Evolutionary conservation across 2,113 vertebrate species (phyloP), one percentile per base, ranked within the genome.

Genomic region (Zosterops japonicus): DNA sequence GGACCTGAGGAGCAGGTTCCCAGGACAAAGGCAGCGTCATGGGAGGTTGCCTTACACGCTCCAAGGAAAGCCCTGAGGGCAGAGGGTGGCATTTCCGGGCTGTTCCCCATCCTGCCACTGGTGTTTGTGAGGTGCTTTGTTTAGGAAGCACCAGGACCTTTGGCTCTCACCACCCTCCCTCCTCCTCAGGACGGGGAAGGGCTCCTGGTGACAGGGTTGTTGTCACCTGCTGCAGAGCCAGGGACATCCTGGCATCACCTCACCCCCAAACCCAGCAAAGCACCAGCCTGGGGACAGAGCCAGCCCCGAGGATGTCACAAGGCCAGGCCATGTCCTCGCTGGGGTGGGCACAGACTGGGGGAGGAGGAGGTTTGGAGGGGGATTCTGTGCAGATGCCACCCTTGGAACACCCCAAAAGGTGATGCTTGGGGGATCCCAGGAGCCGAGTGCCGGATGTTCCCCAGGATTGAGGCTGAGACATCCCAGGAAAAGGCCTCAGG

Each of bases 1-100:
- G 70, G 82, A 93, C 63, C 79, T 46, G 85, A 93, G 88, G 53
- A 96, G 88, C 94, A 90, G 85, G 94, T 83, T 95, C 87, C 83
- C 86, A 88, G 88, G n/a, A 95, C 90, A 96, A 93, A 90, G 90
- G 85, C 11, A 1, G 75, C 29, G 5, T 69, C 63, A 17, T 27
- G 56, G 60, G 16, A 81, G 44, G 14, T 11, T 64, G 25, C 60
- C 9, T 67, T 9, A 42, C 71, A 78, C 39, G 36, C 47, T 49
- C 60, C 5, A 14, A 86, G 72, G 76, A 81, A 83, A 92, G 6
- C 80, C 83, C 83, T 0, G 16, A 53, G 63, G 95, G 86, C 89
- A 61, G 12, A 14, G 13, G 56, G 83, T 81, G 88, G 23, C 88
- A 78, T 36, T 96, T 77, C 56, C 80, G 80, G 60, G 39, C 52